Evolutionary conservation across 2,888 invertebrate species (phyloP).

Genomic region (Andrena camellia): DNA sequence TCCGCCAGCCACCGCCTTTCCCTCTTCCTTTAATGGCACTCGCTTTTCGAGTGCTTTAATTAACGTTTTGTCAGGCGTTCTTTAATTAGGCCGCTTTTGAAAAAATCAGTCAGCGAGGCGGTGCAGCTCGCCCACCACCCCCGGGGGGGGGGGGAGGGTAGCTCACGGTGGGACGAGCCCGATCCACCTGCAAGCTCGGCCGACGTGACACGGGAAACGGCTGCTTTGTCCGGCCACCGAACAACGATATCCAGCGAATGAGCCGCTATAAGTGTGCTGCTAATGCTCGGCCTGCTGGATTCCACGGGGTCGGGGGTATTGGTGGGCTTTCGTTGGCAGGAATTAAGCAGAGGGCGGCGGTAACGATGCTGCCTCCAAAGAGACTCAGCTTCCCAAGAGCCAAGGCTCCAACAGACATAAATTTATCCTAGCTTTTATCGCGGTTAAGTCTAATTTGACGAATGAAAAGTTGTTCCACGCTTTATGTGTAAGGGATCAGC

Average conservation of each 20-base stretch:
- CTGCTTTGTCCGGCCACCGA: conserved; percentile 8
- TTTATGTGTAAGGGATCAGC: too few relatives aligned
- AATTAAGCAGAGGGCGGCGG: too few relatives aligned
- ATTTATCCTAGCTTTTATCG: background rate
- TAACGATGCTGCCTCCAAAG: too few relatives aligned
- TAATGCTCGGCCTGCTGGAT: too few relatives aligned
- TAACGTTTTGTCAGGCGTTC: conserved; percentile 79
- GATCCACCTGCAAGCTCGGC: conserved; percentile 28
- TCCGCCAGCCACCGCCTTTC: conserved; percentile 40
- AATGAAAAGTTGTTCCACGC: too few relatives aligned
- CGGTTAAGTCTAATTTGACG: background rate
- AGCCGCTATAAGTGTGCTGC: background rate
- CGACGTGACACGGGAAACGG: conserved; percentile 3
- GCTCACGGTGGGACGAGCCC: conserved; percentile 27
- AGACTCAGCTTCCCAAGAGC: too few relatives aligned
- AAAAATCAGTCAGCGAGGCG: conserved; percentile 77
- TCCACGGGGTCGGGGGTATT: too few relatives aligned
- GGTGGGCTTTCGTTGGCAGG: too few relatives aligned
- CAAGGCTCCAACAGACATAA: too few relatives aligned
- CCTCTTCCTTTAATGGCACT: conserved; percentile 79
- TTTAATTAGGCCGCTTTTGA: conserved; percentile 81
- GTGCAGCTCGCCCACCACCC: conserved; percentile 13
- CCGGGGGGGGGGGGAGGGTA: too few relatives aligned
- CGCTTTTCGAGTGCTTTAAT: conserved; percentile 81
- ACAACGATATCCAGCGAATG: background rate